Evolutionary conservation across 2,888 invertebrate species (phyloP), one percentile per base, ranked within the genome.

Genomic region (Agrochola lota): DNA sequence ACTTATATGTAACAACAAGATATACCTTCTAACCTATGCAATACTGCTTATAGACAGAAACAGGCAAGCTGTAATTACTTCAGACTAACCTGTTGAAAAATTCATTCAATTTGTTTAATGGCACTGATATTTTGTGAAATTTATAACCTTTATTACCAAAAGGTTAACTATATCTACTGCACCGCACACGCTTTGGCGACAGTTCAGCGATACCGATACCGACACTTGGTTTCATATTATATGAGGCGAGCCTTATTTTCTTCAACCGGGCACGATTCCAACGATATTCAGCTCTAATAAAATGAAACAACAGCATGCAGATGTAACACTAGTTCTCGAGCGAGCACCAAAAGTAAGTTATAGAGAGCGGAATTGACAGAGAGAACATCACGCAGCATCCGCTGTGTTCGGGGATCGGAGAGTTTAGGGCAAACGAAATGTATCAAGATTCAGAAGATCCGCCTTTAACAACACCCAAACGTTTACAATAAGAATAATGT

Each of bases 321-420:
- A 60, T 67, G 59, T 68, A 68, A n/a, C 40, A 60, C 49, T 52
- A 71, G 43, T 66, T 72, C 26, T 7, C 8, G 43, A 23, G 57
- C 23, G 59, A 62, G 57, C 26, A 74, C 63, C 68, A 49, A 78
- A 71, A 23, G 64, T 77, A 63, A 67, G 26, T 64, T 67, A 64
- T 74, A 1, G 74, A n/a, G 49, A 3, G 35, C 55, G 15, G 30
- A 66, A 57, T 52, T 74, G 40, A 60, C 72, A 49, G 3, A 26
- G 49, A 59, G 46, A 49, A 20, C 15, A 9, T 55, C 43, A 35
- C 20, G 52, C 52, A 26, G 49, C 26, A 26, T 11, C 17, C 43
- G 26, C 20, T 7, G 20, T 64, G 68, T 43, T 81, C 43, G 17
- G 11, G 63, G 63, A 52, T 59, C 40, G 15, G 4, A 3, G 5